Percentiles rank a stretch among this genome's conserved stretches.
phyloP scores from a whole-genome alignment of 2,113 vertebrate genomes.

The Phainopepla nitens region DNA sequence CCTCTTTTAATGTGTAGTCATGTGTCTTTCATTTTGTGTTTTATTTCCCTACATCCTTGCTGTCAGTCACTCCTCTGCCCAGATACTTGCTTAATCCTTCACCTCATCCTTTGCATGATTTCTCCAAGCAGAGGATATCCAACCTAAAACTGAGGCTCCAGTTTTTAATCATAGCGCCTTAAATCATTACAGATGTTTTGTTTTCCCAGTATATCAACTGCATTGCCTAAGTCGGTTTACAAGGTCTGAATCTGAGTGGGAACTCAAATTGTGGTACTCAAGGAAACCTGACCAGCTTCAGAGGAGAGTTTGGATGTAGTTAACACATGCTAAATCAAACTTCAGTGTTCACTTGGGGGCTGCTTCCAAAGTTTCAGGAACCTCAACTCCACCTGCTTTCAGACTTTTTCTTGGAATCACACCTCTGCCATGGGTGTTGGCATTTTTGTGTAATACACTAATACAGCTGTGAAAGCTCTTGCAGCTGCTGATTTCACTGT shows the following conservation, averaged over 20 bases:
- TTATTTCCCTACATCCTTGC: neutral
- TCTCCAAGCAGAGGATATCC: neutral
- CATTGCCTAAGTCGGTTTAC: neutral
- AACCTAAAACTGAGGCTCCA: neutral
- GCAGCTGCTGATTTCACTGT: conserved; percentile 24
- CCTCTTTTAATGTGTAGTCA: neutral
- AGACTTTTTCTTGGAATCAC: conserved; percentile 28
- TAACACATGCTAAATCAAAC: conserved; percentile 28
- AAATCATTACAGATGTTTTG: neutral
- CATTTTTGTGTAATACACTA: neutral
- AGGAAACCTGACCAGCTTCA: conserved; percentile 16
- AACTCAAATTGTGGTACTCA: neutral
- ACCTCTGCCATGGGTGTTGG: conserved; percentile 36
- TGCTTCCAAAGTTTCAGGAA: conserved; percentile 8
- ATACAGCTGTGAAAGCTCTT: conserved; percentile 14
- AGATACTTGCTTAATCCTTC: neutral
- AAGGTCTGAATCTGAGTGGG: neutral
- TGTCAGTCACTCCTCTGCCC: neutral
- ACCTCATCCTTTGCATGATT: neutral
- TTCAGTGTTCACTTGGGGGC: neutral
- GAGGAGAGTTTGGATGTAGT: neutral
- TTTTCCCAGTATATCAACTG: neutral
- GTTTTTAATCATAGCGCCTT: neutral
- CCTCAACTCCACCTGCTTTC: conserved; percentile 32
- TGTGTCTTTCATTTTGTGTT: neutral